Percentiles rank a stretch among this genome's conserved stretches.
phyloP scores from a whole-genome alignment of 2,888 invertebrate species.

The Phlogophora meticulosa region DNA sequence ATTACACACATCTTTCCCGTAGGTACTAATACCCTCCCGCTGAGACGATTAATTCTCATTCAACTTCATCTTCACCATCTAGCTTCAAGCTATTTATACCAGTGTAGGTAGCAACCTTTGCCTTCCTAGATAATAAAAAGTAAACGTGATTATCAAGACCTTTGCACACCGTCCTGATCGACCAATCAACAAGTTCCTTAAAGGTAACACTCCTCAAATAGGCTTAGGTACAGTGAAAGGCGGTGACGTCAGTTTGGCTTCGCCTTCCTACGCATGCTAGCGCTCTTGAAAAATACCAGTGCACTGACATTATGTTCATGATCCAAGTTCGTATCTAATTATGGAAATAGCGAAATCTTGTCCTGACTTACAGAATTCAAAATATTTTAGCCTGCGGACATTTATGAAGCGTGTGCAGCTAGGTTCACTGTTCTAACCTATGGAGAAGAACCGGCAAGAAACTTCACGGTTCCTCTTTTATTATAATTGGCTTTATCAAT shows the following conservation, averaged over 20 bases:
- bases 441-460: too few species aligned
- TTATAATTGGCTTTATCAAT: too few species aligned
- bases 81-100: slow-evolving; percentile 1
- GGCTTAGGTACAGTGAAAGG: slow-evolving; percentile 44
- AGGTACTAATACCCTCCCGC: neutral
- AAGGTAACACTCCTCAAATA: slow-evolving; percentile 54
- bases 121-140: slow-evolving; percentile 27
- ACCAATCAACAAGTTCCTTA: slow-evolving; percentile 26
- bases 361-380: neutral
- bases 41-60: slow-evolving; percentile 22
- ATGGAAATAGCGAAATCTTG: neutral
- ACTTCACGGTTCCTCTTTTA: too few species aligned
- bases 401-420: too few species aligned
- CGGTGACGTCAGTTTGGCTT: slow-evolving; percentile 50
- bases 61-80: slow-evolving; percentile 1
- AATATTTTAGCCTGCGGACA: too few species aligned
- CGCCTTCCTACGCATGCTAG: slow-evolving; percentile 43
- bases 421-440: too few species aligned
- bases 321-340: slow-evolving; percentile 14
- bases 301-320: slow-evolving; percentile 11
- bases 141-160: slow-evolving; percentile 22
- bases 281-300: slow-evolving; percentile 35
- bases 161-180: slow-evolving; percentile 45
- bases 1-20: neutral
- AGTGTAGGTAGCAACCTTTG: slow-evolving; percentile 6